A percentile compares a stretch with the other conserved stretches of the same genome.
phyloP scores from a whole-genome alignment of 2,113 vertebrate species.

The Neogale vison region DNA sequence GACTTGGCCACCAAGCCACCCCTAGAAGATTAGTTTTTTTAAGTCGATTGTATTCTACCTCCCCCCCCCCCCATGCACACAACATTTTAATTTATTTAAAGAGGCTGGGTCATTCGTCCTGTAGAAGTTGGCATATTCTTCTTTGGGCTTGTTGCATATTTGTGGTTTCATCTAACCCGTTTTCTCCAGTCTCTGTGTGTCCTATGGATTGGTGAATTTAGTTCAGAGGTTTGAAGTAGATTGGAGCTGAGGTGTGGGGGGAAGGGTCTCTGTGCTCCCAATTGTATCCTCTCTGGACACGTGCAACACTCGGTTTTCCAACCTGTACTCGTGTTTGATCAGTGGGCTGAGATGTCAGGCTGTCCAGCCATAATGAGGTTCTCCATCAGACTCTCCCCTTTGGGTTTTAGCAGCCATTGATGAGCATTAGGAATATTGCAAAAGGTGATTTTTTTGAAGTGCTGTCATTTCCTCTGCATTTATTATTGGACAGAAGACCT shows the following conservation, averaged over 20 bases:
- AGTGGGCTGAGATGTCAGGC: neutral
- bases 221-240: neutral
- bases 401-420: neutral
- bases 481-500: neutral
- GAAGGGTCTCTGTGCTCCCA: neutral
- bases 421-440: neutral
- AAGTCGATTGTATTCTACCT: neutral
- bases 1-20: too few species aligned
- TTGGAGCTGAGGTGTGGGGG: neutral
- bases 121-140: too few species aligned
- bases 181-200: neutral
- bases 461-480: neutral
- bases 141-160: neutral
- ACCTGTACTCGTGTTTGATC: accelerated
- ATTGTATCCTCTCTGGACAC: accelerated
- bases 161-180: neutral
- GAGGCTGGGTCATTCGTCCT: neutral
- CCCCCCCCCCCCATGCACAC: too few species aligned
- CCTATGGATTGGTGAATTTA: neutral
- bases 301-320: accelerated
- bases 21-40: neutral
- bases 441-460: neutral
- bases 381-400: neutral
- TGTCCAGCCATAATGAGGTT: accelerated
- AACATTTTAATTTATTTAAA: neutral